phyloP scores from a whole-genome alignment of 1,140 invertebrate species.

The Leptinotarsa undecemlineata region DNA sequence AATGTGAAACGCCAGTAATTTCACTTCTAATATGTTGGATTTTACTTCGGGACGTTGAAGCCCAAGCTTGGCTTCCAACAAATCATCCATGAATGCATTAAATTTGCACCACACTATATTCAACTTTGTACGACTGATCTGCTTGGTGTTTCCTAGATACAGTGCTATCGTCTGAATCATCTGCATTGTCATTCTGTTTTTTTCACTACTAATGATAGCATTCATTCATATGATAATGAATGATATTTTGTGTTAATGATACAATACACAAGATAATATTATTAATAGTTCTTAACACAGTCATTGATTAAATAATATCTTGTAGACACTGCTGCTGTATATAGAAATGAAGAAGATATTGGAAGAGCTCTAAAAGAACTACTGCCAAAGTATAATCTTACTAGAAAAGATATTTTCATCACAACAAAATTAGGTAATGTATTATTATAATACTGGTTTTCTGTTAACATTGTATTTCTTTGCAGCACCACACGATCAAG shows the following conservation, averaged over 20 bases:
- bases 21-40: too few species aligned
- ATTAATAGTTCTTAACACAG: slow-evolving; percentile 27
- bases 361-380: slow-evolving; percentile 64
- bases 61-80: too few species aligned
- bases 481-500: slow-evolving; percentile 71
- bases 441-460: neutral
- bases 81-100: too few species aligned
- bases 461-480: slow-evolving; percentile 5
- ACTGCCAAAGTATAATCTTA: slow-evolving; percentile 65
- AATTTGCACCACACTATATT: too few species aligned
- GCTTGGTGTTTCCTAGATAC: too few species aligned
- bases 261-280: slow-evolving; percentile 27
- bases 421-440: slow-evolving; percentile 74
- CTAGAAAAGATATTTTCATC: slow-evolving; percentile 75
- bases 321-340: slow-evolving; percentile 75
- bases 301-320: neutral
- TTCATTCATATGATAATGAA: too few species aligned
- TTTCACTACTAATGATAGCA: too few species aligned
- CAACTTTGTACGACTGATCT: too few species aligned
- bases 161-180: too few species aligned
- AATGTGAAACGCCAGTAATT: too few species aligned
- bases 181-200: too few species aligned
- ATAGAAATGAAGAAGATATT: slow-evolving; percentile 74
- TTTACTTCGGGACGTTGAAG: too few species aligned
- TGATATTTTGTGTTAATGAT: neutral